Conservation (phyloP, 92 coral and sea anemone genomes). For the Umimayanthus chanpuru region DNA sequence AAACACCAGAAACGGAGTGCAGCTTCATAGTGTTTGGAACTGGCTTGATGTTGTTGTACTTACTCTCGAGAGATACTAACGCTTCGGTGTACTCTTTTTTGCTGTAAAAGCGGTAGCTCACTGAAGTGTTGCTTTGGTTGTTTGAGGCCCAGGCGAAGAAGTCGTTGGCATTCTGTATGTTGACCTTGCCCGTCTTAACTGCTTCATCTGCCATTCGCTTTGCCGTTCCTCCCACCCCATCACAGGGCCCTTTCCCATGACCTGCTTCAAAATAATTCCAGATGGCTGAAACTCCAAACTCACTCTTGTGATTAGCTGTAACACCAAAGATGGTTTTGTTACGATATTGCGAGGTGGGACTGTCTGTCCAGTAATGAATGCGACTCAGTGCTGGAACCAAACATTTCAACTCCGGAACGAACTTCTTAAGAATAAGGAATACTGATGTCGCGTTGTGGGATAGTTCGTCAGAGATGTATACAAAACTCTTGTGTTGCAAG, state of each 20-base stretch:
- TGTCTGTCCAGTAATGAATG: conserved; percentile 53
- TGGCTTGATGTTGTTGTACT: neutral
- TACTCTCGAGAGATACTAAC: neutral
- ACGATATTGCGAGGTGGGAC: conserved; percentile 63
- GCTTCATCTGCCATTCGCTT: conserved; percentile 62
- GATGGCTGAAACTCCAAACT: conserved; percentile 42
- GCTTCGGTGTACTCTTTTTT: neutral
- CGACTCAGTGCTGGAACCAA: too few relatives aligned
- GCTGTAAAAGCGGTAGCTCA: neutral
- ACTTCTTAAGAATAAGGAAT: neutral
- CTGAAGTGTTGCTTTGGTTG: neutral
- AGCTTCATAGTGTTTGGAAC: neutral
- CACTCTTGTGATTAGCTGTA: conserved; percentile 18
- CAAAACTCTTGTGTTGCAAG: conserved; percentile 46
- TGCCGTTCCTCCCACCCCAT: conserved; percentile 54
- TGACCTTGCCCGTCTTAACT: conserved; percentile 2
- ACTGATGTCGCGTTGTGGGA: conserved; percentile 44
- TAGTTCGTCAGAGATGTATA: conserved; percentile 47
- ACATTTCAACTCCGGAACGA: too few relatives aligned
- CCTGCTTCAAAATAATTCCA: conserved; percentile 71
- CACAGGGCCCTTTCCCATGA: conserved; percentile 55
- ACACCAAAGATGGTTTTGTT: conserved; percentile 60
- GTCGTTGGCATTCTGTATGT: neutral
- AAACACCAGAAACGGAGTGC: neutral
- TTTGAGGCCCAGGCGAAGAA: neutral